Evolutionary conservation across 2,113 vertebrate species (phyloP), one percentile per base, ranked within the genome.

Genomic region (Equus quagga): DNA sequence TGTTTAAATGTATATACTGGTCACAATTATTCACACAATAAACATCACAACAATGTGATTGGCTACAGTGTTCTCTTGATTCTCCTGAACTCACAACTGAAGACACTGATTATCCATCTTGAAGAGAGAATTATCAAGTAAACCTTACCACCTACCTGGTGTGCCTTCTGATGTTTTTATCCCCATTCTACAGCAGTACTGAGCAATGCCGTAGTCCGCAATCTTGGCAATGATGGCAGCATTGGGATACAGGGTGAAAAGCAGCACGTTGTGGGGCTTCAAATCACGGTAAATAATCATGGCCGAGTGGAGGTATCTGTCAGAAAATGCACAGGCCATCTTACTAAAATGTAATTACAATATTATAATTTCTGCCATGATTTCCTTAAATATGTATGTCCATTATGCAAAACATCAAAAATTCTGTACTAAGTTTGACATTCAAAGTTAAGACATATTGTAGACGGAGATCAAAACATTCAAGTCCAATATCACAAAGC

Each of bases 211-310:
- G 1, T 99, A 99, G 98, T 99, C 99, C 0, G 99, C 99, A 94
- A 99, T 99, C 98, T 99, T 99, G 36, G 99, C 99, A 72, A 99
- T 99, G 96, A 99, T 97, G 84, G 99, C 99, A 3, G 99, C 99
- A 81, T 99, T 99, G 12, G 99, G 99, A 94, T 99, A 99, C 10
- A 99, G 98, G 87, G 99, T 99, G 92, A 99, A 99, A 44, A 99
- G 99, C 49, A 99, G 98, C 49, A 99, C 99, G 0, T 99, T 99
- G 98, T 99, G 99, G 15, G 99, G 99, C 98, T 99, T 99, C 91
- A 99, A 98, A 94, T 99, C 99, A 13, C 99, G 99, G 97, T 99
- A 99, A 98, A 99, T 99, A 91, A 99, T 99, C 99, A 99, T 99
- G 92, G 99, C 98, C 4, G 99, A 99, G 98, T 99, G 99, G 8